These are phyloP conservation scores for Microtus oregoni DNA, from an alignment of 2,113 vertebrate species.

Conservation along the genomic window DNA sequence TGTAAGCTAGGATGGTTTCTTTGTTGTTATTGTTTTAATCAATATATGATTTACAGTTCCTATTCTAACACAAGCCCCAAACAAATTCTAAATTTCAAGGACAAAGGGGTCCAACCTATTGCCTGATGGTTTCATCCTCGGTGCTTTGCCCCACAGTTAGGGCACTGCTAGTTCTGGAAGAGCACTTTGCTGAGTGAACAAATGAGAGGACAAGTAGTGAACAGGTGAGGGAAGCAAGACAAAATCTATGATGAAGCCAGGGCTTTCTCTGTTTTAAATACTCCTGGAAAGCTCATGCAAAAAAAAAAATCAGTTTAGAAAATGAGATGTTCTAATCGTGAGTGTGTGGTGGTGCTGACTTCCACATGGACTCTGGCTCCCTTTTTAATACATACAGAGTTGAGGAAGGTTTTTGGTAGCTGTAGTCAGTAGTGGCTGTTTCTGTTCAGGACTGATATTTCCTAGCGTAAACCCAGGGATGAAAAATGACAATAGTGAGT, in stretches of 20 bases:
- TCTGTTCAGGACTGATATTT: neutral
- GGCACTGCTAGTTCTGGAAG: constrained; percentile 17
- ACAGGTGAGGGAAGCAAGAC: neutral
- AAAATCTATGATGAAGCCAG: neutral
- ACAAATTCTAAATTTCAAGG: neutral
- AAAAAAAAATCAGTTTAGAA: constrained; percentile 4
- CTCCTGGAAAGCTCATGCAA: neutral
- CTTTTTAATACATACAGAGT: neutral
- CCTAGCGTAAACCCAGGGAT: neutral
- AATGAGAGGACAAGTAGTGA: neutral
- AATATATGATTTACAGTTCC: constrained; percentile 25
- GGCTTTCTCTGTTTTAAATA: neutral
- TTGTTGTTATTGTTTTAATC: neutral
- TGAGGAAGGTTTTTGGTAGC: neutral
- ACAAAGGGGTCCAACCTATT: neutral
- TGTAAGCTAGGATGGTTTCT: neutral
- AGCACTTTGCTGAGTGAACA: neutral
- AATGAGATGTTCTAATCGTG: neutral
- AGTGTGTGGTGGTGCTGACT: neutral
- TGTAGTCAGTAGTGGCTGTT: neutral
- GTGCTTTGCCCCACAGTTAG: neutral
- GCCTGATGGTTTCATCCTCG: neutral
- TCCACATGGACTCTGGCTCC: neutral
- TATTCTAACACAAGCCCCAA: neutral
- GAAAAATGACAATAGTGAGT: neutral